phyloP scores from a whole-genome alignment of 2,888 invertebrate species.

The Ephialtes manifestator region DNA sequence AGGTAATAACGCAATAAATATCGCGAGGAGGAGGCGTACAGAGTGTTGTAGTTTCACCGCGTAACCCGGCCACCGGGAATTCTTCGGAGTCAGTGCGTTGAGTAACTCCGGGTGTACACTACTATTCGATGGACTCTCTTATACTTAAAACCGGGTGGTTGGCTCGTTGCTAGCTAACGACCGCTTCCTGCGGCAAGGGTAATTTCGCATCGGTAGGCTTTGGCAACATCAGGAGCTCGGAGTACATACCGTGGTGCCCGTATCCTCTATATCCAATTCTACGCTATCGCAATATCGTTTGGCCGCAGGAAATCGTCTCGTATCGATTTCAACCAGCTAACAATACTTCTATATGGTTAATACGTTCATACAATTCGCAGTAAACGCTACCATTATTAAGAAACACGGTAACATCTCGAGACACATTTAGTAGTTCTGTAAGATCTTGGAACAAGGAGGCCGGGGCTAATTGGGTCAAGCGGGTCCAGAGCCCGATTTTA shows the following conservation, averaged over 20 bases:
- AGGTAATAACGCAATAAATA: constrained; percentile 61
- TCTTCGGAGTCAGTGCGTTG: constrained; percentile 43
- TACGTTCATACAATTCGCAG: background rate
- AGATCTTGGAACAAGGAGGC: background rate
- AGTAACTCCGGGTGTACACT: constrained; percentile 42
- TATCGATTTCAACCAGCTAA: constrained; percentile 37
- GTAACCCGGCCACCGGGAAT: constrained; percentile 58
- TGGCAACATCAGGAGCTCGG: constrained; percentile 54
- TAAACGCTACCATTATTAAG: background rate
- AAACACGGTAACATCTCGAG: background rate
- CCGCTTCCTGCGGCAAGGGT: constrained; percentile 60
- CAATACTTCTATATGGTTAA: background rate
- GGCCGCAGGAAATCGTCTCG: constrained; percentile 37
- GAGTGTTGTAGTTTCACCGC: constrained; percentile 57
- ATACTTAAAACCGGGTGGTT: constrained; percentile 4
- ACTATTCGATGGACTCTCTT: constrained; percentile 44
- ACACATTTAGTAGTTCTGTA: background rate
- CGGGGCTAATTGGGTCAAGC: background rate
- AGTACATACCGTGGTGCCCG: constrained; percentile 10
- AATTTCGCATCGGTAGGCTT: constrained; percentile 60
- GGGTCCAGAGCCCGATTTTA: background rate
- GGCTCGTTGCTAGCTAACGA: constrained; percentile 58
- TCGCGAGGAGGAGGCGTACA: constrained; percentile 49
- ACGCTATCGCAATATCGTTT: constrained; percentile 39
- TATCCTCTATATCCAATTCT: constrained; percentile 13